A percentile compares a stretch with the other conserved stretches of the same genome.
Evolutionary conservation across 2,888 invertebrate genomes (phyloP).

Genomic region (Brachypterus glaber): DNA sequence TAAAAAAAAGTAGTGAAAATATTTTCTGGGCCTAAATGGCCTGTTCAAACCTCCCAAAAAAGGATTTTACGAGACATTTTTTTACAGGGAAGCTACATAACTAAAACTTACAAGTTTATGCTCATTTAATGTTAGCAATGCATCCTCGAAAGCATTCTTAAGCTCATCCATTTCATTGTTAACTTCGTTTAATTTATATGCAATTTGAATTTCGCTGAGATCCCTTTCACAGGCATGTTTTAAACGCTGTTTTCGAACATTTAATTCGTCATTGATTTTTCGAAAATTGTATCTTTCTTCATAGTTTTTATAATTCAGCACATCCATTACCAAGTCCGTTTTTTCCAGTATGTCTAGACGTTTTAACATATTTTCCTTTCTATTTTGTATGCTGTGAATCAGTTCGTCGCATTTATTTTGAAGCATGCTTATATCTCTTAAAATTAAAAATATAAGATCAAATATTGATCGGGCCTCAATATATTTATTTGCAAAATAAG

Average conservation of each 20-base stretch:
- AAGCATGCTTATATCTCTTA: conserved; percentile 21
- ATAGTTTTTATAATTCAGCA: conserved; percentile 30
- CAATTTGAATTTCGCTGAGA: conserved; percentile 19
- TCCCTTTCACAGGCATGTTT: conserved; percentile 11
- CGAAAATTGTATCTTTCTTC: conserved; percentile 28
- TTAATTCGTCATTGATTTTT: conserved; percentile 24
- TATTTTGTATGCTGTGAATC: conserved; percentile 17
- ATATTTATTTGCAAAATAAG: too few relatives aligned
- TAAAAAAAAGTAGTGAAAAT: too few relatives aligned
- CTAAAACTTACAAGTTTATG: conserved; percentile 25
- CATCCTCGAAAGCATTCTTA: conserved; percentile 25
- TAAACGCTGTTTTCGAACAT: conserved; percentile 23
- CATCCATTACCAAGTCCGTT: conserved; percentile 28
- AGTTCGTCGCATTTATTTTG: conserved; percentile 23
- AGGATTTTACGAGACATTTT: too few relatives aligned
- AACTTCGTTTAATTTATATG: conserved; percentile 24
- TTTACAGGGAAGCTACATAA: not conserved
- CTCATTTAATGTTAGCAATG: conserved; percentile 24
- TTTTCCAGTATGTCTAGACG: conserved; percentile 25
- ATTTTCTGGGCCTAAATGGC: too few relatives aligned
- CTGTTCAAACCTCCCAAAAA: too few relatives aligned
- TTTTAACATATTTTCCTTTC: conserved; percentile 19
- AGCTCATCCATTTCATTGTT: conserved; percentile 27
- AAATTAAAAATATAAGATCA: too few relatives aligned
- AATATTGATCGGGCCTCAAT: too few relatives aligned